phyloP scores from a whole-genome alignment of 2,888 invertebrate genomes.

The Leptinotarsa rubiginosa region DNA sequence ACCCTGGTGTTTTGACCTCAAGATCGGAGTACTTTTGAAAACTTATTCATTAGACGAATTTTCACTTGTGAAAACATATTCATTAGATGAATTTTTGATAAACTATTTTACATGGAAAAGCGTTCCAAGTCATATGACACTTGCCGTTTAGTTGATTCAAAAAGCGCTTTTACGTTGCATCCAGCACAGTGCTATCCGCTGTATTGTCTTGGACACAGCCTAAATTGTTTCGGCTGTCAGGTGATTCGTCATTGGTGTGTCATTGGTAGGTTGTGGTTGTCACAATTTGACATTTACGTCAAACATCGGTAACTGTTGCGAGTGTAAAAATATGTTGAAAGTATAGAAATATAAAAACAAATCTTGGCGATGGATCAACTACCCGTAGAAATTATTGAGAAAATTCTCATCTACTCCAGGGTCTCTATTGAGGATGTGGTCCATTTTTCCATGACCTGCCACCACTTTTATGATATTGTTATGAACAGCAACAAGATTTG shows the following conservation, averaged over 20 bases:
- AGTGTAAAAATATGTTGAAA: background rate
- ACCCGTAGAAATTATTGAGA: constrained; percentile 62
- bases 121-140: too few species aligned
- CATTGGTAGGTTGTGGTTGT: background rate
- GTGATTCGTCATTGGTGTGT: background rate
- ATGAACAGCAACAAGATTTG: constrained; percentile 67
- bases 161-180: too few species aligned
- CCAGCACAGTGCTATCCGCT: too few species aligned
- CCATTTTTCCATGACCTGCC: constrained; percentile 70
- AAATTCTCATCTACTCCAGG: constrained; percentile 54
- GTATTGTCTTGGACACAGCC: too few species aligned
- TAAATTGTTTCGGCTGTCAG: background rate
- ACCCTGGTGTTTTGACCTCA: too few species aligned
- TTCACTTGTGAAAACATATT: too few species aligned
- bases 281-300: background rate
- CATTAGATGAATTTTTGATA: too few species aligned
- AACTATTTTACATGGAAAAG: too few species aligned
- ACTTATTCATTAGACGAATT: too few species aligned
- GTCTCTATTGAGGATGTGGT: constrained; percentile 66
- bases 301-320: background rate
- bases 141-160: too few species aligned
- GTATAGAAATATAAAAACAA: background rate
- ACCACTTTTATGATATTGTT: constrained; percentile 67
- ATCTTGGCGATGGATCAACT: constrained; percentile 56
- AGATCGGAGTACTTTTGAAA: too few species aligned